phyloP scores from a whole-genome alignment of 2,888 invertebrate species.

The Bellardia bayeri region DNA sequence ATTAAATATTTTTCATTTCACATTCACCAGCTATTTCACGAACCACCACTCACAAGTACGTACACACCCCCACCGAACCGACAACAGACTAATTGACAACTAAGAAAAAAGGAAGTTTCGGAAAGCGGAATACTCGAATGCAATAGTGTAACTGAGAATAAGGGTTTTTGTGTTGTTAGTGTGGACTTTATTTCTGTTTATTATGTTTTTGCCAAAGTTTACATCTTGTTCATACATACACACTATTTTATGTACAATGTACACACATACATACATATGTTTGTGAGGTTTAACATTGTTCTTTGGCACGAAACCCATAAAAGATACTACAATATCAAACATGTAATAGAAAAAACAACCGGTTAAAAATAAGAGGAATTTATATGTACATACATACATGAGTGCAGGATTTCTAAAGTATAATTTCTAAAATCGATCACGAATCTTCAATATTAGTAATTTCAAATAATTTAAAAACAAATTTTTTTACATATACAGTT shows the following conservation, averaged over 20 bases:
- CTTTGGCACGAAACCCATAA: slow-evolving; percentile 47
- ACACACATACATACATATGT: too few relatives aligned
- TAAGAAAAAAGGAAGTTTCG: slow-evolving; percentile 71
- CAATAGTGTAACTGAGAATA: slow-evolving; percentile 43
- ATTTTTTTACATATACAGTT: too few relatives aligned
- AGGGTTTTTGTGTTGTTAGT: slow-evolving; percentile 71
- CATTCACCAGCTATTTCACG: slow-evolving; percentile 31
- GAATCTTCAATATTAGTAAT: too few relatives aligned
- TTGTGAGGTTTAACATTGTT: slow-evolving; percentile 35
- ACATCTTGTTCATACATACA: slow-evolving; percentile 3
- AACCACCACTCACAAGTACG: slow-evolving; percentile 38
- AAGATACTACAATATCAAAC: slow-evolving; percentile 16
- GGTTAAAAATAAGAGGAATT: not conserved
- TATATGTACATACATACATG: too few relatives aligned
- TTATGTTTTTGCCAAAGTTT: slow-evolving; percentile 26
- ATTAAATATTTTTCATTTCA: not conserved
- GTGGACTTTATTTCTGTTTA: slow-evolving; percentile 21
- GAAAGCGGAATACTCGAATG: slow-evolving; percentile 13
- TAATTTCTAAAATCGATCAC: not conserved
- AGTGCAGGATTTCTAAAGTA: slow-evolving; percentile 11
- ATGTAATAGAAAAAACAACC: slow-evolving; percentile 49
- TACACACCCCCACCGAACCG: slow-evolving; percentile 80
- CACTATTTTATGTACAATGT: too few relatives aligned
- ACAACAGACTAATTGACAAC: slow-evolving; percentile 82
- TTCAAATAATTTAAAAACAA: too few relatives aligned